Conservation (phyloP, 2,888 invertebrate genomes). For the Lycaena phlaeas region DNA sequence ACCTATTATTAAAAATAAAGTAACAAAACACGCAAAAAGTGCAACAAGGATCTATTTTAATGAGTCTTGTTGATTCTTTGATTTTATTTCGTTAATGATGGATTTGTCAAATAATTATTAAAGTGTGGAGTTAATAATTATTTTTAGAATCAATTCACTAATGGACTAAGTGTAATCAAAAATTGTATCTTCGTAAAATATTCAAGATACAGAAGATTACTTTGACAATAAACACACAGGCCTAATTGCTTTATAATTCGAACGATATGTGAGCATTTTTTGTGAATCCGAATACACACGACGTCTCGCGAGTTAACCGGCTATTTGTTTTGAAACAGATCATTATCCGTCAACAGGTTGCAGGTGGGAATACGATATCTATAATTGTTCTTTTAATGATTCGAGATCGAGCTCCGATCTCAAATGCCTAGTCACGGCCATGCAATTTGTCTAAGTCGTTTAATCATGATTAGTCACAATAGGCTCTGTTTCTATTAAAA, state of each 20-base stretch:
- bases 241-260: conserved; percentile 2
- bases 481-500: conserved; percentile 60
- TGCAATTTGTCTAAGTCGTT: conserved; percentile 73
- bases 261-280: neutral
- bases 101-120: too few species aligned
- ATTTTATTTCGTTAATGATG: too few species aligned
- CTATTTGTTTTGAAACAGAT: conserved; percentile 65
- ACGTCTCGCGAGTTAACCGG: conserved; percentile 32
- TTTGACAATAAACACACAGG: neutral
- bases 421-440: conserved; percentile 70
- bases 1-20: too few species aligned
- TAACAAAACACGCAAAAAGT: too few species aligned
- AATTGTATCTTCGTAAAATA: too few species aligned
- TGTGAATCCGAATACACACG: conserved; percentile 18
- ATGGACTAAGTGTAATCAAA: too few species aligned
- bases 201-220: too few species aligned
- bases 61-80: too few species aligned
- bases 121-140: too few species aligned
- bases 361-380: conserved; percentile 69
- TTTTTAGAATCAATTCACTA: too few species aligned
- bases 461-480: conserved; percentile 74
- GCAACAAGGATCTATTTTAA: too few species aligned
- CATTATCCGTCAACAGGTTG: conserved; percentile 66
- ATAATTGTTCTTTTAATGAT: conserved; percentile 73
- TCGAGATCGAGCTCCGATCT: conserved; percentile 54